A percentile compares a stretch with the other conserved stretches of the same genome.
These are phyloP conservation scores for Petrolisthes cinctipes DNA, from an alignment of 2,888 invertebrate genomes.

Conservation along the genomic window DNA sequence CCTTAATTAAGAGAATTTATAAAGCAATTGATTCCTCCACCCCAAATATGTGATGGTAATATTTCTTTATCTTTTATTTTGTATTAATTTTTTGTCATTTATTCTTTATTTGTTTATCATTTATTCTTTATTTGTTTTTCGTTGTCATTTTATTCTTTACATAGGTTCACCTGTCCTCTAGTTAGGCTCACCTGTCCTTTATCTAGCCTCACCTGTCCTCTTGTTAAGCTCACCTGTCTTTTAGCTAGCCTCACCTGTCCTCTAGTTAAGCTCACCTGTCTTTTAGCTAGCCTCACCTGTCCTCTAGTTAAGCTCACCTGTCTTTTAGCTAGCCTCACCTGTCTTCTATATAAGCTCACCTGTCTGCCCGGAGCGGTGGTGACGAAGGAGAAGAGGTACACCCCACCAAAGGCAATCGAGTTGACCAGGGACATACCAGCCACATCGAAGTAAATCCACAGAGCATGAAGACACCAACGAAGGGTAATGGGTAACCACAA, in stretches of 20 bases:
- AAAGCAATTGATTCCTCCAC: too few species aligned
- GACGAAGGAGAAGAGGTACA: constrained; percentile 64
- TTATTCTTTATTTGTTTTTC: too few species aligned
- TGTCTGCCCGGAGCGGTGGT: constrained; percentile 61
- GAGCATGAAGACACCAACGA: constrained; percentile 59
- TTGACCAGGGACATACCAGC: constrained; percentile 64
- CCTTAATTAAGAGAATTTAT: too few species aligned
- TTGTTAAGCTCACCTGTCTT: not conserved
- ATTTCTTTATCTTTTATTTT: too few species aligned
- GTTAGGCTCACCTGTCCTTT: not conserved
- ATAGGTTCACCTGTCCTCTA: not conserved
- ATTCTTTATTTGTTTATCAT: too few species aligned
- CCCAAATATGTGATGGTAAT: too few species aligned
- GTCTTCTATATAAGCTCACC: constrained; percentile 19
- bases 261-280: not conserved
- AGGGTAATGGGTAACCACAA: constrained; percentile 57
- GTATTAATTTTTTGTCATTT: too few species aligned
- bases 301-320: not conserved
- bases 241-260: not conserved
- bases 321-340: not conserved
- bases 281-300: not conserved
- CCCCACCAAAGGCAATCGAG: constrained; percentile 63
- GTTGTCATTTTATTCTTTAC: too few species aligned
- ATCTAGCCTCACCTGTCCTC: not conserved
- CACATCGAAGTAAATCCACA: constrained; percentile 61